These are phyloP conservation scores for Tachuris rubrigastra DNA, from an alignment of 2,113 vertebrate species.

Conservation along the genomic window DNA sequence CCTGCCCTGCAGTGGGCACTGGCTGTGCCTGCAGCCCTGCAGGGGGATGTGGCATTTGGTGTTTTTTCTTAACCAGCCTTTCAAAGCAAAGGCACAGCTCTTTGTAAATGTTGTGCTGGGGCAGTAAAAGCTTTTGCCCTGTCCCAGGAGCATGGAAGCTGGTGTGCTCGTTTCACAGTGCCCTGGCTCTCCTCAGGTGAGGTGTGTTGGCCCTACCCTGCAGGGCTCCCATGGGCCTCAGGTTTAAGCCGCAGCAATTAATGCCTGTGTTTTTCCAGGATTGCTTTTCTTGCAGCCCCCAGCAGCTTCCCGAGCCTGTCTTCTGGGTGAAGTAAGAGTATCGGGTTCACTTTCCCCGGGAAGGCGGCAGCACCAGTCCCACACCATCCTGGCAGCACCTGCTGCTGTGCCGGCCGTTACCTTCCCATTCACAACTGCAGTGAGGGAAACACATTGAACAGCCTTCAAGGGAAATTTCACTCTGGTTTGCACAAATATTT, in stretches of 20 bases:
- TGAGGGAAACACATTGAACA: conserved; percentile 50
- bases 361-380: not conserved
- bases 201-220: not conserved
- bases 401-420: not conserved
- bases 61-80: not conserved
- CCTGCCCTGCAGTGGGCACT: accelerated
- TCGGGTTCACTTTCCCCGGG: not conserved
- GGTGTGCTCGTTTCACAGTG: not conserved
- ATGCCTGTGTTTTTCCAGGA: not conserved
- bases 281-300: not conserved
- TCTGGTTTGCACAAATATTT: conserved; percentile 61
- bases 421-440: not conserved
- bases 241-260: not conserved
- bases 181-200: not conserved
- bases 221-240: not conserved
- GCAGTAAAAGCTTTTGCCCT: not conserved
- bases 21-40: not conserved
- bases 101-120: accelerated
- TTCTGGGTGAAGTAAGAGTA: not conserved
- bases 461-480: conserved; percentile 58
- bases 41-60: accelerated
- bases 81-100: not conserved
- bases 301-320: not conserved
- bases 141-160: accelerated
- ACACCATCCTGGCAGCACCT: conserved; percentile 32